Percentiles rank a stretch among this genome's conserved stretches.
Conservation (phyloP, 2,113 vertebrate genomes). For the Paraplagusia blochii region DNA sequence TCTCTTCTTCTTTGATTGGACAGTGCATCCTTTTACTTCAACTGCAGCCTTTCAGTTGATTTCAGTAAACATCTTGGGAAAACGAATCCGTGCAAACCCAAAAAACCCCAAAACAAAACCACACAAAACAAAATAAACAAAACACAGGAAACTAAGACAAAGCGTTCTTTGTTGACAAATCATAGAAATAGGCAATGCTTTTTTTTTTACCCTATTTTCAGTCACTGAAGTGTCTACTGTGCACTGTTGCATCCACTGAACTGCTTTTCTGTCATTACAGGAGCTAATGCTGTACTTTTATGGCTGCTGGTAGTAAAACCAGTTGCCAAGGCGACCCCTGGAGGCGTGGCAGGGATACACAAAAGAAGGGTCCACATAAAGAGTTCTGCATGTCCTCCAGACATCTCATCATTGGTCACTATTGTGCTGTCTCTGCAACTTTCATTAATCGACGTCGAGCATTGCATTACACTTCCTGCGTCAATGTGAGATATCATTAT, state of each 20-base stretch:
- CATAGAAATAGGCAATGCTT: no score
- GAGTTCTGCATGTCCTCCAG: constrained; percentile 30
- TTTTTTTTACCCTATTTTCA: background rate
- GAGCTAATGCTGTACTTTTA: constrained; percentile 51
- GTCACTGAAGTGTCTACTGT: constrained; percentile 28
- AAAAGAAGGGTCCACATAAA: constrained; percentile 36
- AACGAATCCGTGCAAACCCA: constrained; percentile 14
- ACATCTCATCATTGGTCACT: constrained; percentile 16
- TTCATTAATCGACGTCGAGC: no score
- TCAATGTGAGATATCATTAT: no score
- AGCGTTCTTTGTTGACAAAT: no score
- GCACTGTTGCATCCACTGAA: constrained; percentile 26
- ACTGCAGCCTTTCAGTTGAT: background rate
- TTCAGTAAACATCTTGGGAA: constrained; percentile 18
- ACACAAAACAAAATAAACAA: no score
- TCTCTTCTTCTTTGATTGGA: background rate
- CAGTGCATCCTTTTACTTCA: background rate
- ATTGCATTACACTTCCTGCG: no score
- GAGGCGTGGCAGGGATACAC: constrained; percentile 52
- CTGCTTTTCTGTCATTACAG: constrained; percentile 38
- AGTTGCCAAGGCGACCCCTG: constrained; percentile 60
- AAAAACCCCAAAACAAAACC: constrained; percentile 12
- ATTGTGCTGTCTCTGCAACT: constrained; percentile 11
- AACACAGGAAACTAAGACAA: no score
- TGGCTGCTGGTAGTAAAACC: constrained; percentile 59